Conservation (phyloP, 2,888 invertebrate genomes). For the Reticulitermes lucifugus region DNA sequence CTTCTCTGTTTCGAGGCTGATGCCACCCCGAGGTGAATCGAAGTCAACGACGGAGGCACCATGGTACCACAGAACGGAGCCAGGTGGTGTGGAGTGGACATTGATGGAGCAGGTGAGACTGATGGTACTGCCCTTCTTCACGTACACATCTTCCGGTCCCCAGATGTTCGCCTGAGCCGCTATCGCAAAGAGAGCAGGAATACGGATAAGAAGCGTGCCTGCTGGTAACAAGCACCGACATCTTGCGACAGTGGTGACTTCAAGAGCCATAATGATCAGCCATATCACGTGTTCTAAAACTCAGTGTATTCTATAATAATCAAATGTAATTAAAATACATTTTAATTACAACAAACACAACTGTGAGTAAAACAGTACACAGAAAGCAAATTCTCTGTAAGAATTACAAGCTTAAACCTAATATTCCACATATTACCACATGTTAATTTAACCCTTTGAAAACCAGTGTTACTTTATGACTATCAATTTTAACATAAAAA, state of each 20-base stretch:
- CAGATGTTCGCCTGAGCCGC: conserved; percentile 89
- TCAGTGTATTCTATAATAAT: no score
- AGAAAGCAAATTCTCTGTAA: no score
- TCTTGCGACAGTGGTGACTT: neutral
- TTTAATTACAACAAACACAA: no score
- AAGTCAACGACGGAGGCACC: conserved; percentile 85
- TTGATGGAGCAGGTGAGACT: conserved; percentile 90
- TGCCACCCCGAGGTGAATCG: conserved; percentile 85
- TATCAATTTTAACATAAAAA: no score
- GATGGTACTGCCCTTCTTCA: conserved; percentile 91
- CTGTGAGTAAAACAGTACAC: no score
- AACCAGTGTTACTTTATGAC: no score
- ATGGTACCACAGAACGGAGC: conserved; percentile 88
- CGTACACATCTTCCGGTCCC: conserved; percentile 88
- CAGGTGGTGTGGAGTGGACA: conserved; percentile 83
- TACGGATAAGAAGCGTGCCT: conserved; percentile 56
- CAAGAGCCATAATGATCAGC: neutral
- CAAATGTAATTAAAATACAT: no score
- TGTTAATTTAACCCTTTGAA: no score
- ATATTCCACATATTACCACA: no score
- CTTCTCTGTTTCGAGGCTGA: conserved; percentile 88
- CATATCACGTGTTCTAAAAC: no score
- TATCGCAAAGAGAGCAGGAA: conserved; percentile 64
- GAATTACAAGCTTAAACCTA: no score
- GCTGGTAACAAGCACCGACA: neutral